Base-by-base conservation (phyloP, 2,113 vertebrate species). In the Thamnaconus septentrionalis region DNA sequence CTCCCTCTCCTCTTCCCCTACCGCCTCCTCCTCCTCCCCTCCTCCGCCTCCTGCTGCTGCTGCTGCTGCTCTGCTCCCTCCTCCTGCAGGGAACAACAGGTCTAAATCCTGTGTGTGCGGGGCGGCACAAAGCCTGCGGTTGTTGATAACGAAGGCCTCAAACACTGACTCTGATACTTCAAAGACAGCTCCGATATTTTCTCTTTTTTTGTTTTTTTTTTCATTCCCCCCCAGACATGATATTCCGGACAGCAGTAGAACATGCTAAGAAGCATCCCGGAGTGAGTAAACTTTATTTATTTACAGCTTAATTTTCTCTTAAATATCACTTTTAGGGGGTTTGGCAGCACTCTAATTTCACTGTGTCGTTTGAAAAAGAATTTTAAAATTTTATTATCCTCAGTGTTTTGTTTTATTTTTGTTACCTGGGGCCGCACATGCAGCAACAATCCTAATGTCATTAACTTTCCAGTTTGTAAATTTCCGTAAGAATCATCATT, bases 191-290 rank as follows among this genome's bases (percentile, higher is more conserved):
- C 18, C 18, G 18, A 31, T 31, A 31, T 31, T 31, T 31, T 31
- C 18, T 31, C 18, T 31, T 31, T 31, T 31, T 31, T 31, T 31
- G 18, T 31, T 31, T 31, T 31, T 31, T 77, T 65, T 7, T 41
- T 43, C 46, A 18, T 61, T 41, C 49, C n/a, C 43, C 1, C 42
- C n/a, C 43, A 68, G 62, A 10, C 5, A 80, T 81, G 79, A 67
- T 88, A 56, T 85, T 91, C 53, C 79, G 84, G 59, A 64, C 50
- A 39, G 68, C 74, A 9, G 57, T 84, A 11, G 57, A 80, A 41
- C 84, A 88, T 8, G 81, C 75, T 12, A 91, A 75, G 69, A 89
- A 46, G 76, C 79, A 89, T 53, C 90, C 83, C 0, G 80, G 78
- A 0, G 90, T 91, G 64, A 89, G 90, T 88, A 73, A 54, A 49